These are phyloP conservation scores for Lagenorhynchus albirostris DNA, from an alignment of 2,113 vertebrate genomes.

Conservation along the genomic window DNA sequence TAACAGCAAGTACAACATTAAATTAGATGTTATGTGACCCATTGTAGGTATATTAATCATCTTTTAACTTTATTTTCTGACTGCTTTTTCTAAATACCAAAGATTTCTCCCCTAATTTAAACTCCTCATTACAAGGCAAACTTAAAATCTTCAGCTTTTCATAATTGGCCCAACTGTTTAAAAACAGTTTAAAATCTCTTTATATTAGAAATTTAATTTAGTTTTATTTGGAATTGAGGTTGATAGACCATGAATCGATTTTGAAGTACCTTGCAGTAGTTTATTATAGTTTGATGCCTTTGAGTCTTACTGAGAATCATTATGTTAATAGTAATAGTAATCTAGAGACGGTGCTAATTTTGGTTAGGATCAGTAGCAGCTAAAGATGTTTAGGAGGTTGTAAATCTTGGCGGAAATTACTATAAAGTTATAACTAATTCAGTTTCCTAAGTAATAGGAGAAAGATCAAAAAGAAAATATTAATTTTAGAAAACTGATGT, in stretches of 20 bases:
- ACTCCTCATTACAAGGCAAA: not conserved
- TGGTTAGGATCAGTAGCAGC: not conserved
- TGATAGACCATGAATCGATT: not conserved
- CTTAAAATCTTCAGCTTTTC: constrained; percentile 20
- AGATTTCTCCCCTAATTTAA: not conserved
- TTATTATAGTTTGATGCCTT: not conserved
- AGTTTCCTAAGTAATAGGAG: not conserved
- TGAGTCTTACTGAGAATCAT: not conserved
- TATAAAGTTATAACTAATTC: constrained; percentile 12
- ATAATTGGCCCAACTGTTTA: constrained; percentile 13
- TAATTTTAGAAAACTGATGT: not conserved
- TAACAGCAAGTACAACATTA: not conserved
- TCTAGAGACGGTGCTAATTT: not conserved
- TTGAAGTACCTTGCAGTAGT: not conserved
- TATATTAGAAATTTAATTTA: not conserved
- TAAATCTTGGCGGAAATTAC: not conserved
- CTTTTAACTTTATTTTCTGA: constrained; percentile 40
- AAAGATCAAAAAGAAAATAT: not conserved
- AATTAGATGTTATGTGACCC: constrained; percentile 40
- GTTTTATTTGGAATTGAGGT: constrained; percentile 28
- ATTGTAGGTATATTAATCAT: constrained; percentile 20
- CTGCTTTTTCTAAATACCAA: constrained; percentile 49
- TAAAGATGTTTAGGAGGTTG: not conserved
- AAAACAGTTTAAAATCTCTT: constrained; percentile 35
- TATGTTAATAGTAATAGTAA: not conserved